Conservation (phyloP, 2,888 invertebrate genomes). For the Oscheius sp. region DNA sequence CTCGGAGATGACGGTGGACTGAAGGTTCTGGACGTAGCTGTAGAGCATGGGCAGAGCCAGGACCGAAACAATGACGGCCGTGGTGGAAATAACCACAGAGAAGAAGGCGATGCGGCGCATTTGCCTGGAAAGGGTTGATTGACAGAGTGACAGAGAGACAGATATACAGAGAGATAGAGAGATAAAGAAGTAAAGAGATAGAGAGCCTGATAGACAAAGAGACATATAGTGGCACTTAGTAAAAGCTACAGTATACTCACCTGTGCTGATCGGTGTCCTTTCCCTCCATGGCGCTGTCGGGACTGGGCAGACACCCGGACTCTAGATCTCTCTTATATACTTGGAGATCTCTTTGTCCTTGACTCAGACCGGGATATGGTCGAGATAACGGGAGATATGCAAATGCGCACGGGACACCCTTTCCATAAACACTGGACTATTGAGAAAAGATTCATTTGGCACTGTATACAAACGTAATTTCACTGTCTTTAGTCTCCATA, state of each 20-base stretch:
- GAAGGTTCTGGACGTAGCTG: conserved; percentile 56
- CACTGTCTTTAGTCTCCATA: too few species aligned
- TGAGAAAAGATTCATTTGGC: too few species aligned
- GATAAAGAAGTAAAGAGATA: too few species aligned
- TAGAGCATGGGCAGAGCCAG: conserved; percentile 60
- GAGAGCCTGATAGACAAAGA: not conserved
- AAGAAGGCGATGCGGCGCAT: conserved; percentile 55
- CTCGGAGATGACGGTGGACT: conserved; percentile 54
- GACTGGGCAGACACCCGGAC: conserved; percentile 1
- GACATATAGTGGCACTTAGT: not conserved
- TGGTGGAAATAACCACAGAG: conserved; percentile 56
- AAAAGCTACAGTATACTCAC: conserved; percentile 7
- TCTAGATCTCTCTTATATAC: conserved; percentile 25
- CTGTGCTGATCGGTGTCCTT: conserved; percentile 38
- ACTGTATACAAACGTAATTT: too few species aligned
- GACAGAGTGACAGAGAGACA: not conserved
- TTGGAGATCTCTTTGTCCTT: conserved; percentile 33
- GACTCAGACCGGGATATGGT: conserved; percentile 35
- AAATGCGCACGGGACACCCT: conserved; percentile 25
- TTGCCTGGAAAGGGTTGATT: conserved; percentile 40
- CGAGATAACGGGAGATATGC: conserved; percentile 35
- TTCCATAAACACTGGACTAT: not conserved
- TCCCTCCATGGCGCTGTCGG: conserved; percentile 34
- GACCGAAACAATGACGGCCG: conserved; percentile 54
- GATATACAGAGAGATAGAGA: too few species aligned